A percentile compares a stretch with the other conserved stretches of the same genome.
Conservation (phyloP, 2,888 invertebrate genomes). For the Ptychoptera albimana region DNA sequence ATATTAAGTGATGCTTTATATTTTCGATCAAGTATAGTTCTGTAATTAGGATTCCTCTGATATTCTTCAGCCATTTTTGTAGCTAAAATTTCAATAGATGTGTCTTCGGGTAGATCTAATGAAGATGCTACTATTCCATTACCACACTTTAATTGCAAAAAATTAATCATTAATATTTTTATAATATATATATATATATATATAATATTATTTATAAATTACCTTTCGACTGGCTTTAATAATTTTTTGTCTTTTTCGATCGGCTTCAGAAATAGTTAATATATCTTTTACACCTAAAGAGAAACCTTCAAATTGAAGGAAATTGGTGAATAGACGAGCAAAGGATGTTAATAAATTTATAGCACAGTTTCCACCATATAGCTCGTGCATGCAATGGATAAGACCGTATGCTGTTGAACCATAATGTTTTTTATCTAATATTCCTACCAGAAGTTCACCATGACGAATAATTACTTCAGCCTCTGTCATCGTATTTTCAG, state of each 20-base stretch:
- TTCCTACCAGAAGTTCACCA: constrained; percentile 79
- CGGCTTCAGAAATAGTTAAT: constrained; percentile 56
- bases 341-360: constrained; percentile 73
- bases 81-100: constrained; percentile 40
- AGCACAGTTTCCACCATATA: constrained; percentile 82
- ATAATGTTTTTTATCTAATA: constrained; percentile 92
- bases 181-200: neutral
- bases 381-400: constrained; percentile 86
- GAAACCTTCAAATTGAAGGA: constrained; percentile 82
- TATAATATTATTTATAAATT: neutral
- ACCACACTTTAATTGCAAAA: constrained; percentile 31
- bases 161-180: constrained; percentile 5
- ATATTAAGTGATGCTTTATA: constrained; percentile 67
- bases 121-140: constrained; percentile 48
- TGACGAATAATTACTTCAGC: constrained; percentile 75
- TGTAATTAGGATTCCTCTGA: constrained; percentile 55
- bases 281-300: constrained; percentile 93
- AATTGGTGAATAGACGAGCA: constrained; percentile 81
- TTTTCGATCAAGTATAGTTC: constrained; percentile 64
- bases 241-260: constrained; percentile 51
- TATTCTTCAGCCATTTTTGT: constrained; percentile 55
- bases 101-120: constrained; percentile 45
- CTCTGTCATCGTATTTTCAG: constrained; percentile 61
- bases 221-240: constrained; percentile 44
- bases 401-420: constrained; percentile 91